Base-by-base conservation (phyloP, 2,797 vertebrate species). In the Huso huso region DNA sequence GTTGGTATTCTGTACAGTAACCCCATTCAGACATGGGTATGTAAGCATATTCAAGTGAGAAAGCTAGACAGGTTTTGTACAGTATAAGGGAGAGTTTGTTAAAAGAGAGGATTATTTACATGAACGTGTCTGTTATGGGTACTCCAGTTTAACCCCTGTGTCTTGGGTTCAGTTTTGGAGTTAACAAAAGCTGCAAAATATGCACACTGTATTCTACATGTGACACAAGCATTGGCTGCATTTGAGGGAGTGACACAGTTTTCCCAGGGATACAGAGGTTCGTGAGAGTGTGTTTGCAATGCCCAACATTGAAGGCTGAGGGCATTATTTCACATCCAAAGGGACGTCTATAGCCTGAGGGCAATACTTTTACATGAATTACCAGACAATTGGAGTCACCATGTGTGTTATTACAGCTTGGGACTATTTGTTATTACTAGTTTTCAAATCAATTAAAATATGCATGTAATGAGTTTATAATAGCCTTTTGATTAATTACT, bases 1-100 rank as follows among this genome's bases (percentile, higher is more conserved):
- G 12, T 15, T 15, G 61, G 18, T 62, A 62, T 18, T 62, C 18
- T 18, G 6, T 62, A 62, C 61, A 62, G 61, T 62, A 18, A 48
- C 13, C 8, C 61, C 48, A 62, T 62, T 62, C 61, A 62, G 15
- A 62, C 23, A 3, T 62, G 18, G 61, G 8, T 62, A 8, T 62
- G 13, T 18, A 48, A 62, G 61, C 11, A 62, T 48, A 62, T 62
- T 62, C 61, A 18, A 62, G 7, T 62, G 18, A 62, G 48, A 62
- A 37, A 37, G 23, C 2, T 4, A 37, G 23, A 37, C 23, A 37
- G 23, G 23, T 2, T 37, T 8, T 8, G 51, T 53, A 53, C 23
- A 37, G 23, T 37, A 37, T 37, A 37, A 58, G 12, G 55, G 55
- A 12, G 11, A 58, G 9, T 4, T 58, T 58, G 55, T n/a, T 58